Conservation (phyloP, 2,113 vertebrate species). For the Ceuthmochares aereus region DNA sequence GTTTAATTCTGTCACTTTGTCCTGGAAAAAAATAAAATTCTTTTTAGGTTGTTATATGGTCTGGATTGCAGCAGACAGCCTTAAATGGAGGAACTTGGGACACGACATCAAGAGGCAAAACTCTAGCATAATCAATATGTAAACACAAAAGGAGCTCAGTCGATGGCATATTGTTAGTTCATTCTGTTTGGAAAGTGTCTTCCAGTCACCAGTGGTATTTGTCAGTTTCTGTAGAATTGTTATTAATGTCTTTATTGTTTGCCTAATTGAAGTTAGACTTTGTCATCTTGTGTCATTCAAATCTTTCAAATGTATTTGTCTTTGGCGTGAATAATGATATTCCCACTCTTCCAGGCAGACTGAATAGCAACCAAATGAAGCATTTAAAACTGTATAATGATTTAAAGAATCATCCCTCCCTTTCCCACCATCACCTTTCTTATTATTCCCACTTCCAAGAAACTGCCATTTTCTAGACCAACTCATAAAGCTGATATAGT, state of each 20-base stretch:
- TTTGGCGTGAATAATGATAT: constrained; percentile 1
- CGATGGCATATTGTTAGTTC: not conserved
- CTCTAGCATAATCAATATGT: not conserved
- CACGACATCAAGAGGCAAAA: not conserved
- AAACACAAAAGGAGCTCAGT: not conserved
- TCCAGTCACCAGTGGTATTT: not conserved
- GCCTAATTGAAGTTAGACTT: constrained; percentile 5
- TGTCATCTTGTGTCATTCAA: not conserved
- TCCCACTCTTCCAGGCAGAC: not conserved
- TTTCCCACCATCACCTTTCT: not conserved
- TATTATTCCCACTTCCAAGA: not conserved
- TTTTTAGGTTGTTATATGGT: not conserved
- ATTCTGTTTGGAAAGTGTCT: not conserved
- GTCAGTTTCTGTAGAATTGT: not conserved
- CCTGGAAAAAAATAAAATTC: not conserved
- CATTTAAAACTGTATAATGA: not conserved
- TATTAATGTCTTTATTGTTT: constrained; percentile 18
- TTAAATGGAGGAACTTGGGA: not conserved
- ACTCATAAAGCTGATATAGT: not conserved
- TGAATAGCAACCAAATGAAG: not conserved
- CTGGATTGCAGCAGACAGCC: not conserved
- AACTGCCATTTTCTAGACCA: not conserved
- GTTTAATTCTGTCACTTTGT: not conserved
- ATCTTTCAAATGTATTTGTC: constrained; percentile 15
- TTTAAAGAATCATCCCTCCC: not conserved